phyloP scores from a whole-genome alignment of 2,888 invertebrate genomes.

The Agrotis exclamationis region DNA sequence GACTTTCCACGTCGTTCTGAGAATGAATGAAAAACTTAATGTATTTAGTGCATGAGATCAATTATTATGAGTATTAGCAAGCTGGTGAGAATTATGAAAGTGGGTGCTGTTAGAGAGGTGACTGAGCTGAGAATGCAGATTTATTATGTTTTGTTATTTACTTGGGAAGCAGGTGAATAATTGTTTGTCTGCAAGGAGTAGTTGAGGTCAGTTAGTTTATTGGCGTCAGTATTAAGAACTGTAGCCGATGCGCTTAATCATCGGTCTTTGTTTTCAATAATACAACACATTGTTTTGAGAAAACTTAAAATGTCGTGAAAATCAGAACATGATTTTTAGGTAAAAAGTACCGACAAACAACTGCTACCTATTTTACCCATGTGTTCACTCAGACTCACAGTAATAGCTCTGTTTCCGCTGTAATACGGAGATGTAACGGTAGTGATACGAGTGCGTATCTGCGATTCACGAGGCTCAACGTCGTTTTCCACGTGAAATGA shows the following conservation, averaged over 20 bases:
- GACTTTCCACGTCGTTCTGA: conserved; percentile 52
- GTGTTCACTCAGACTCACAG: conserved; percentile 12
- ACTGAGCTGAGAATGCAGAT: conserved; percentile 26
- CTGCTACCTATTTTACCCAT: neutral
- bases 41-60: conserved; percentile 52
- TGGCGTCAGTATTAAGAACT: neutral
- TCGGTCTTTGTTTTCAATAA: conserved; percentile 6
- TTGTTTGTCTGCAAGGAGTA: conserved; percentile 1
- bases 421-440: conserved; percentile 28
- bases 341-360: neutral
- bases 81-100: conserved; percentile 55
- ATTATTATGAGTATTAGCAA: conserved; percentile 38
- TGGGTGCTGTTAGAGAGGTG: conserved; percentile 13
- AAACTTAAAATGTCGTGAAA: neutral
- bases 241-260: neutral
- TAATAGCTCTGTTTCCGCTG: conserved; percentile 10
- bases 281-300: conserved; percentile 7
- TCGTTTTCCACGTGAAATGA: conserved; percentile 56
- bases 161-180: conserved; percentile 1
- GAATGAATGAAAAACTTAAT: conserved; percentile 59
- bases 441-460: conserved; percentile 26
- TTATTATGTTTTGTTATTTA: neutral
- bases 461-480: conserved; percentile 37
- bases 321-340: neutral
- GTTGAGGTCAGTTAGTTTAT: conserved; percentile 17